Percentiles rank a stretch among this genome's conserved stretches.
phyloP scores from a whole-genome alignment of 1,140 invertebrate species.

The Mercenaria mercenaria region DNA sequence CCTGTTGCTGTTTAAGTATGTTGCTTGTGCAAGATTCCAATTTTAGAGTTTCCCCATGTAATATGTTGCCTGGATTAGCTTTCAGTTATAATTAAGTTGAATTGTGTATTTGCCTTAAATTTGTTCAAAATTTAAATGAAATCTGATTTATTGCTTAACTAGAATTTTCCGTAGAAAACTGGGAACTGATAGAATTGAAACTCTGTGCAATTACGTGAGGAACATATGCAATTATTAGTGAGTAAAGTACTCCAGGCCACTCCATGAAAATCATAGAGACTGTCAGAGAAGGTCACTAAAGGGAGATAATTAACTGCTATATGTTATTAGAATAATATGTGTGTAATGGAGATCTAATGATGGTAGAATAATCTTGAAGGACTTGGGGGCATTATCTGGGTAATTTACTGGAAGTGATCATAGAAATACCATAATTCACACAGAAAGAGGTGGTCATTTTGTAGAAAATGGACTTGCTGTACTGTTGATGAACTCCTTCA shows the following conservation, averaged over 20 bases:
- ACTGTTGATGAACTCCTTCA: neutral
- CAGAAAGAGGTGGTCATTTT: neutral
- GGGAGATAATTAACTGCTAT: neutral
- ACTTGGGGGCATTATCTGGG: neutral
- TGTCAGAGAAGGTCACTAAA: neutral
- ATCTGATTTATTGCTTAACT: too few species aligned
- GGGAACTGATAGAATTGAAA: too few species aligned
- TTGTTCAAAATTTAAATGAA: too few species aligned
- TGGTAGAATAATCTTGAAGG: conserved; percentile 2
- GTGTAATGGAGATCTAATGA: conserved; percentile 7
- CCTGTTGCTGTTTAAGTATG: too few species aligned
- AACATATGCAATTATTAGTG: too few species aligned
- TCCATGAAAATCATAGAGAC: neutral
- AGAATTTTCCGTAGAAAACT: too few species aligned
- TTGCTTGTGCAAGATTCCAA: too few species aligned
- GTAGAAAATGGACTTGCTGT: neutral
- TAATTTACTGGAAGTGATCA: neutral
- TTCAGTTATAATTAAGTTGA: too few species aligned
- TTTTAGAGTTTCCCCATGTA: too few species aligned
- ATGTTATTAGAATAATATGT: neutral
- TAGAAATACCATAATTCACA: neutral
- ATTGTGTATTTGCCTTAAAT: too few species aligned
- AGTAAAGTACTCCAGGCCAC: neutral
- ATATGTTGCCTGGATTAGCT: too few species aligned
- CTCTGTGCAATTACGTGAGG: too few species aligned